phyloP scores from a whole-genome alignment of 2,888 invertebrate genomes.

The Drosophila prolongata region DNA sequence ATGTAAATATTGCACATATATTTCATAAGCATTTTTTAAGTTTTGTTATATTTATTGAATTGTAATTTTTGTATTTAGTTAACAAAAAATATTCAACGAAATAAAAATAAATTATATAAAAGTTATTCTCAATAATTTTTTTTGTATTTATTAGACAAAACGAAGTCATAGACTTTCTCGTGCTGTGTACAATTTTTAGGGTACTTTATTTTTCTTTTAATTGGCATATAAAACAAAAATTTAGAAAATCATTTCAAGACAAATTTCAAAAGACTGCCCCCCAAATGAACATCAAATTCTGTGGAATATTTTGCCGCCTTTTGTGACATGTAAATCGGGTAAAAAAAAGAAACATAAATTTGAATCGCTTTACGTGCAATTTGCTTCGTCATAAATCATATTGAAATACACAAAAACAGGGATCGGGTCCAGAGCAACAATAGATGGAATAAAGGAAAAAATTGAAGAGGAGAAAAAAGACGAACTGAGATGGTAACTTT shows the following conservation, averaged over 20 bases:
- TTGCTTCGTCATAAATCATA: constrained; percentile 74
- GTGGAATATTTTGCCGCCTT: not conserved
- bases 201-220: not conserved
- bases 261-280: not conserved
- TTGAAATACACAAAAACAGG: constrained; percentile 57
- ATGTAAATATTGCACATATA: no score
- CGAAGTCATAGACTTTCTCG: not conserved
- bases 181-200: not conserved
- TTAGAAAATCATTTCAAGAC: not conserved
- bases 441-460: constrained; percentile 38
- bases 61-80: no score
- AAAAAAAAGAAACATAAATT: constrained; percentile 18
- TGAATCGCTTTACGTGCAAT: constrained; percentile 66
- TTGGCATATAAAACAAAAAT: not conserved
- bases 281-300: not conserved
- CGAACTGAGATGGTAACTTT: constrained; percentile 37
- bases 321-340: constrained; percentile 21
- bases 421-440: constrained; percentile 45
- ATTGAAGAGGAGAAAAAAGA: constrained; percentile 16
- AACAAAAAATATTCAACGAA: no score
- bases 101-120: no score
- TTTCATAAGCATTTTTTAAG: no score
- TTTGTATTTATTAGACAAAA: no score
- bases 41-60: no score
- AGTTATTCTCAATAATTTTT: no score